Conservation (phyloP, 2,113 vertebrate genomes). For the Lethenteron camtschaticum region DNA sequence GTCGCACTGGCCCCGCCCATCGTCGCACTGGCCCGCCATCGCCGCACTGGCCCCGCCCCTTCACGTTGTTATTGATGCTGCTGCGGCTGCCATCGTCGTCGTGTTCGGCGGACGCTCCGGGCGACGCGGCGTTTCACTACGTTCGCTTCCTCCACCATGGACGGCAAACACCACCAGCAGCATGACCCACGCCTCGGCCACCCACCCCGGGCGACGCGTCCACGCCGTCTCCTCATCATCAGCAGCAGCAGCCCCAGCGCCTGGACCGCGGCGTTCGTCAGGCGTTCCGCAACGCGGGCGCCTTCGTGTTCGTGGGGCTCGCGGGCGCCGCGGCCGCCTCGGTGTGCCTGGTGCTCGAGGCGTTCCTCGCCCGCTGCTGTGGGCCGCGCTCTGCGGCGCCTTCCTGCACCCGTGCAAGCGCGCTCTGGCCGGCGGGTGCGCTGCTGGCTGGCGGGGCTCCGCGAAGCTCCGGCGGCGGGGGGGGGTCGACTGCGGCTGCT, state of each 20-base stretch:
- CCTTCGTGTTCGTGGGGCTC: constrained; percentile 70
- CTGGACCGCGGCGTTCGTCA: constrained; percentile 14
- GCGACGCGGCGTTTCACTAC: too few relatives aligned
- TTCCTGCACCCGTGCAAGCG: constrained; percentile 84
- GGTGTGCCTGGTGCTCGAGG: constrained; percentile 88
- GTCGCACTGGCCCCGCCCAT: too few relatives aligned
- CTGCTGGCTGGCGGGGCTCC: constrained; percentile 54
- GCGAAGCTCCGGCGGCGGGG: constrained; percentile 45
- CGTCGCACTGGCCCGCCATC: too few relatives aligned
- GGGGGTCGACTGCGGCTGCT: constrained; percentile 36
- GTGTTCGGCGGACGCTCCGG: too few relatives aligned
- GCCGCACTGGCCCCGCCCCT: too few relatives aligned
- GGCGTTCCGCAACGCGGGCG: constrained; percentile 87
- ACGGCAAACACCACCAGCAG: too few relatives aligned
- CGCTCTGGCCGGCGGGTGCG: constrained; percentile 62
- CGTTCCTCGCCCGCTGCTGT: constrained; percentile 83
- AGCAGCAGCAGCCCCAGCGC: background rate
- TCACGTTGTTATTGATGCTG: too few relatives aligned
- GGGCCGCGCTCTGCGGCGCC: constrained; percentile 84
- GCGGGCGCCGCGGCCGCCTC: constrained; percentile 68
- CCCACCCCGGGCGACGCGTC: too few relatives aligned
- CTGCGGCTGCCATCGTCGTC: too few relatives aligned
- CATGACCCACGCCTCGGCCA: too few relatives aligned
- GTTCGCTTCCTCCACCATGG: too few relatives aligned
- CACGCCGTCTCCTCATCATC: too few relatives aligned